phyloP scores from a whole-genome alignment of 2,888 invertebrate species.

The Hemistola chrysoprasaria region DNA sequence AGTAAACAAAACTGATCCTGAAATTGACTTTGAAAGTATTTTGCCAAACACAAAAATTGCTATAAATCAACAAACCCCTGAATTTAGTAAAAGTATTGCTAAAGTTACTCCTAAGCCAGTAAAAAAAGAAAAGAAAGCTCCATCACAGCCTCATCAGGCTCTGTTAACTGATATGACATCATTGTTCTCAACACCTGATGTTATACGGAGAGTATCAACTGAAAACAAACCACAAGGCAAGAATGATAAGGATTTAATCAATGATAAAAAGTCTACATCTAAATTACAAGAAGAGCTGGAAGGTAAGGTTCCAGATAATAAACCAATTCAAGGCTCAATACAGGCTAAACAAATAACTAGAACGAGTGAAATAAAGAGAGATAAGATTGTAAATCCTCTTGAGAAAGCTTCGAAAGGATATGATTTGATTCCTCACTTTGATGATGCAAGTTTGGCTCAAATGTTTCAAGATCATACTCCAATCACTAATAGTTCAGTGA shows the following conservation, averaged over 20 bases:
- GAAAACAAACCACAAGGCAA: conserved; percentile 73
- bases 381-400: conserved; percentile 25
- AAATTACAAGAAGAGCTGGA: conserved; percentile 36
- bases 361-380: conserved; percentile 33
- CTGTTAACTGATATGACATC: conserved; percentile 84
- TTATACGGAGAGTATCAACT: conserved; percentile 85
- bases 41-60: conserved; percentile 47
- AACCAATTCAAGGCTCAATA: conserved; percentile 13
- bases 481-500: conserved; percentile 46
- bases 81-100: conserved; percentile 60
- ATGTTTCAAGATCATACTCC: conserved; percentile 69
- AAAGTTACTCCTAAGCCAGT: conserved; percentile 65
- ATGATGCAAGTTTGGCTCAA: conserved; percentile 75
- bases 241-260: conserved; percentile 67
- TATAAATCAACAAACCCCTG: conserved; percentile 33
- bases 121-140: conserved; percentile 82
- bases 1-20: conserved; percentile 25
- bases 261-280: conserved; percentile 40
- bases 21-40: conserved; percentile 50
- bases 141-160: conserved; percentile 81
- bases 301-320: conserved; percentile 30
- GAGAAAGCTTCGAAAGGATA: conserved; percentile 47
- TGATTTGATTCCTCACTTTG: conserved; percentile 72
- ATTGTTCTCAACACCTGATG: conserved; percentile 90
- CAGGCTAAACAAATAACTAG: conserved; percentile 32